phyloP scores from a whole-genome alignment of 2,113 vertebrate genomes.

The Riparia riparia region DNA sequence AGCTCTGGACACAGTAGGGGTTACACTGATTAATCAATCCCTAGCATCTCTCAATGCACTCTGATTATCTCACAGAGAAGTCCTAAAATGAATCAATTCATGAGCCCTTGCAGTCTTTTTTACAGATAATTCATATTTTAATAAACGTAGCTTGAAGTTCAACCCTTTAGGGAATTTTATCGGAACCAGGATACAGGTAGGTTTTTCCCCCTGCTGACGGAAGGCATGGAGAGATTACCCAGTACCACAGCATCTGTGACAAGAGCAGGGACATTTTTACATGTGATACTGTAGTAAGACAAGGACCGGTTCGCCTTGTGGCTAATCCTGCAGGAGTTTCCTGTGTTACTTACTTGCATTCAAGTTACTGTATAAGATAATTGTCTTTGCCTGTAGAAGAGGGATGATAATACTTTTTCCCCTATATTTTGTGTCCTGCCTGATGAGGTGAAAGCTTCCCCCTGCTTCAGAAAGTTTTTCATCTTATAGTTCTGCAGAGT shows the following conservation, averaged over 20 bases:
- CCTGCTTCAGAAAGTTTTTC: neutral
- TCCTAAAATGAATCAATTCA: conserved; percentile 50
- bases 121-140: conserved; percentile 24
- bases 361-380: neutral
- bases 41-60: neutral
- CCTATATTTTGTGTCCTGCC: neutral
- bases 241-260: neutral
- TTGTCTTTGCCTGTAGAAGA: neutral
- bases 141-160: conserved; percentile 7
- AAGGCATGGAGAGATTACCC: neutral
- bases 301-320: neutral
- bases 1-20: conserved; percentile 8
- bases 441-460: neutral
- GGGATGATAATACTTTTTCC: neutral
- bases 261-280: neutral
- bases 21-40: conserved; percentile 47
- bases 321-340: neutral
- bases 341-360: neutral
- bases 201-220: neutral
- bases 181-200: neutral
- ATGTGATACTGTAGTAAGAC: neutral
- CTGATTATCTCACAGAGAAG: conserved; percentile 55
- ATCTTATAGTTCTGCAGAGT: neutral
- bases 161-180: neutral
- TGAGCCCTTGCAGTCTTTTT: neutral